phyloP scores from a whole-genome alignment of 2,797 vertebrate species.

The Anguilla megastoma region DNA sequence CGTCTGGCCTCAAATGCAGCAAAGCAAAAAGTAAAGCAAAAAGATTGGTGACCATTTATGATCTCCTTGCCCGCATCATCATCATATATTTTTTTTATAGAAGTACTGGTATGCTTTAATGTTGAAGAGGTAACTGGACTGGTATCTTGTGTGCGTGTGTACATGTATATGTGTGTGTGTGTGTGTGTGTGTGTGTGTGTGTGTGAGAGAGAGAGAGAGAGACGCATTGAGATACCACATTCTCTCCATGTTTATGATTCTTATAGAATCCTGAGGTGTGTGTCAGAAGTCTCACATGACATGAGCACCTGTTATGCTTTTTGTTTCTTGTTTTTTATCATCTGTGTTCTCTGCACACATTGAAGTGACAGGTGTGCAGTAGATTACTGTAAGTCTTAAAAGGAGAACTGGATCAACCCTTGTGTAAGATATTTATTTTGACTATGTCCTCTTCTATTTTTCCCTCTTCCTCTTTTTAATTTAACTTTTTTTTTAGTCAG shows the following conservation, averaged over 20 bases:
- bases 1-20: not conserved
- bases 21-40: not conserved
- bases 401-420: not conserved
- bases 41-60: not conserved
- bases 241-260: conserved; percentile 45
- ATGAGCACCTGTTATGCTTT: not conserved
- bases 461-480: not conserved
- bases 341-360: not conserved
- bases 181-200: conserved; percentile 26
- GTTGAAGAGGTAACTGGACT: not conserved
- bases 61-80: not conserved
- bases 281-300: not conserved
- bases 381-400: not conserved
- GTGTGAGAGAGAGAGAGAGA: conserved; percentile 36
- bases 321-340: not conserved
- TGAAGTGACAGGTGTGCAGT: not conserved
- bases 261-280: conserved; percentile 50
- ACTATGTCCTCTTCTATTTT: not conserved
- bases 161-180: conserved; percentile 18
- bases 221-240: not conserved
- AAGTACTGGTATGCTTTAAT: not conserved
- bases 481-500: not conserved
- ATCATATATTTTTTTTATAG: not conserved
- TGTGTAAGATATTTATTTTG: not conserved
- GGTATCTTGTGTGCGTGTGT: not conserved